Evolutionary conservation across 2,888 invertebrate species (phyloP).

Genomic region (Euclidia mi): DNA sequence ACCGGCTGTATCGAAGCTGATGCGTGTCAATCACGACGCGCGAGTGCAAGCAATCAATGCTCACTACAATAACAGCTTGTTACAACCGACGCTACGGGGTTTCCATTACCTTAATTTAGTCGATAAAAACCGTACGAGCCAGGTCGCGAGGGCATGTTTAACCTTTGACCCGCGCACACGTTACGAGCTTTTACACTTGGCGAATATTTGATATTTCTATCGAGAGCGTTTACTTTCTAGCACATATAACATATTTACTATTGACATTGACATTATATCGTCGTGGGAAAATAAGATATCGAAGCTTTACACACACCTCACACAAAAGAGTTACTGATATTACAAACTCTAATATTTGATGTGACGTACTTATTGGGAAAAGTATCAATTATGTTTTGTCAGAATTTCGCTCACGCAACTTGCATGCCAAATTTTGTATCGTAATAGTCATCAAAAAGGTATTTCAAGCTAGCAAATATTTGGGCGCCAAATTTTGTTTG

Average conservation of each 20-base stretch:
- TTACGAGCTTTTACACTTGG: slow-evolving; percentile 59
- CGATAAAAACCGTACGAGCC: slow-evolving; percentile 74
- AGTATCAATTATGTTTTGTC: too few relatives aligned
- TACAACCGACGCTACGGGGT: slow-evolving; percentile 73
- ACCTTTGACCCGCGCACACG: slow-evolving; percentile 70
- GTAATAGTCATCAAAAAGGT: too few relatives aligned
- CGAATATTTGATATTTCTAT: slow-evolving; percentile 51
- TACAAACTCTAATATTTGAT: too few relatives aligned
- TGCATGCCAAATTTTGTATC: too few relatives aligned
- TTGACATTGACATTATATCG: not conserved
- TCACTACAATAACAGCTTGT: slow-evolving; percentile 80
- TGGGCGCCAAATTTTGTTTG: too few relatives aligned
- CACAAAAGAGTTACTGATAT: too few relatives aligned
- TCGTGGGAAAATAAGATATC: not conserved
- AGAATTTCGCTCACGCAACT: too few relatives aligned
- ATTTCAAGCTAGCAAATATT: too few relatives aligned
- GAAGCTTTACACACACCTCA: too few relatives aligned
- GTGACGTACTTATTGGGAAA: too few relatives aligned
- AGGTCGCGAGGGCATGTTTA: slow-evolving; percentile 75
- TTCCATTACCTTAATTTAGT: slow-evolving; percentile 81
- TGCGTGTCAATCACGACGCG: slow-evolving; percentile 79
- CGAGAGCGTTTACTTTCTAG: slow-evolving; percentile 12
- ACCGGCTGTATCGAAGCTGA: slow-evolving; percentile 74
- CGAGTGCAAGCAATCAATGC: slow-evolving; percentile 73
- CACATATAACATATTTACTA: not conserved